phyloP scores from a whole-genome alignment of 1,140 invertebrate genomes.

The Hydropsyche tenuis region DNA sequence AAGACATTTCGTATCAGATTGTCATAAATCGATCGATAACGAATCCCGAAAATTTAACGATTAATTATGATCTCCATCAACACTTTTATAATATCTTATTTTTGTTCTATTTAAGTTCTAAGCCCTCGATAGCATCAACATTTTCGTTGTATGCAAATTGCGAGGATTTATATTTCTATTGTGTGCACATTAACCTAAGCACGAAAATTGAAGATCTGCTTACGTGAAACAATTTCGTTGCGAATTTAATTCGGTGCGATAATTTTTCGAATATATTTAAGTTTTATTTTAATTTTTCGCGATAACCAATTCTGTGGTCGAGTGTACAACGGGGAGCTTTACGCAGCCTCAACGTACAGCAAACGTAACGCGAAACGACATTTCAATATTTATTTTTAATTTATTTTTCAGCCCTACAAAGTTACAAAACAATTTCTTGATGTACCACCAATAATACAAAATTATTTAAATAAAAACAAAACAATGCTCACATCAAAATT shows the following conservation, averaged over 20 bases:
- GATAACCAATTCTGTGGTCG: conserved; percentile 23
- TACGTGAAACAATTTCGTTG: background rate
- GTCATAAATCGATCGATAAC: background rate
- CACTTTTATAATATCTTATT: no score
- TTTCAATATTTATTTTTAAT: background rate
- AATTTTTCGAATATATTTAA: background rate
- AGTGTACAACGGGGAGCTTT: conserved; percentile 44
- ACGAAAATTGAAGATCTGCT: background rate
- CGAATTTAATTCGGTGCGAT: background rate
- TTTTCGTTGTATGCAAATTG: no score
- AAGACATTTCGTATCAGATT: no score
- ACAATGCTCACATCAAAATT: no score
- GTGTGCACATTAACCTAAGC: background rate
- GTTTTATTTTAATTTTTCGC: background rate
- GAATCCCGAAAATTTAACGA: no score
- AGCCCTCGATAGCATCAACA: no score
- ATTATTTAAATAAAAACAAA: no score
- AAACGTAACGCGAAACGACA: background rate
- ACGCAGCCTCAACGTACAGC: conserved; percentile 41
- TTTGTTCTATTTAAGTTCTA: no score
- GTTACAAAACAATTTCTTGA: no score
- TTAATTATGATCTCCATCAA: no score
- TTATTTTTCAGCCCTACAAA: no score
- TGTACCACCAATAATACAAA: no score
- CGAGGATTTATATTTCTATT: background rate